Conservation (phyloP, 2,113 vertebrate genomes). For the Prochilodus magdalenae region DNA sequence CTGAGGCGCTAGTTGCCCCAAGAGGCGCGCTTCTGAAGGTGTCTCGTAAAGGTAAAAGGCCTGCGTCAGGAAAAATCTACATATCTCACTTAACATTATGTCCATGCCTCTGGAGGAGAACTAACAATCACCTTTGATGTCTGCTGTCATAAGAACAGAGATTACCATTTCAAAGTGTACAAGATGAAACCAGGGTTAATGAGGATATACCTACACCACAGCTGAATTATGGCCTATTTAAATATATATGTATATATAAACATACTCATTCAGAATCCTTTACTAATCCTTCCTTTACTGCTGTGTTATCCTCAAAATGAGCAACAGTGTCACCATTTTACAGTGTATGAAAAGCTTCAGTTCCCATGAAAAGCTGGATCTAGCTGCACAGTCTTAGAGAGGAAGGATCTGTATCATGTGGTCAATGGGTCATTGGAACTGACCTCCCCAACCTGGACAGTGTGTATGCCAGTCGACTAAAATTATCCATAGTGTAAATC, state of each 20-base stretch:
- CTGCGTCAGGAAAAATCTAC: slow-evolving; percentile 1
- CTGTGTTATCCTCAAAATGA: not conserved
- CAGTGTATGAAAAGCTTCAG: not conserved
- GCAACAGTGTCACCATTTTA: not conserved
- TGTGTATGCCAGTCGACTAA: no score
- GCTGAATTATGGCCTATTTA: not conserved
- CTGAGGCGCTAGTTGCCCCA: not conserved
- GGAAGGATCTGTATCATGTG: no score
- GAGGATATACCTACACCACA: not conserved
- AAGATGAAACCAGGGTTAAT: not conserved
- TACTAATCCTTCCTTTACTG: not conserved
- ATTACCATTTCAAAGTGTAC: slow-evolving; percentile 21
- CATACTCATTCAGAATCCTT: not conserved
- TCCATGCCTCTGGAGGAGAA: slow-evolving; percentile 7
- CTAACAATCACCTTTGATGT: slow-evolving; percentile 16
- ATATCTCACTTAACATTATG: slow-evolving; percentile 5
- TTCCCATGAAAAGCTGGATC: no score
- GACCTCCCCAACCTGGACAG: no score
- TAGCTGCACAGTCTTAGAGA: no score
- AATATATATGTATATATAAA: not conserved
- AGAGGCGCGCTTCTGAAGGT: slow-evolving; percentile 1
- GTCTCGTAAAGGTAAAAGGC: not conserved
- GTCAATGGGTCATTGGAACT: no score
- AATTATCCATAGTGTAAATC: no score
- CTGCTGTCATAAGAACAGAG: not conserved